Evolutionary conservation across 2,888 invertebrate genomes (phyloP).

Genomic region (Phaonia tiefii): DNA sequence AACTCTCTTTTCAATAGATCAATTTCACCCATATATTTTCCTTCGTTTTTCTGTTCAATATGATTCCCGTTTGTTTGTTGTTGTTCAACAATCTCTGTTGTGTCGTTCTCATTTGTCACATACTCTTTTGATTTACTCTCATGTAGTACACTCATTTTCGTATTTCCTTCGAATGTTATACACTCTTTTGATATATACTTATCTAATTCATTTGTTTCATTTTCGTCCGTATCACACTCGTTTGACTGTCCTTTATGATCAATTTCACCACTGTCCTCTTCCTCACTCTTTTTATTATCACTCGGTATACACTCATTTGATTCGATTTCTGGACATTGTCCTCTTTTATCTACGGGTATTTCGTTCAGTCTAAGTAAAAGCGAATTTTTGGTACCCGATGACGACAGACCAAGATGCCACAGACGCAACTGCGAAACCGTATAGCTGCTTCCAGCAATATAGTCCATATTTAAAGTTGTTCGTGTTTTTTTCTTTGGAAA

Average conservation of each 20-base stretch:
- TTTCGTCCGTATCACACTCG: too few relatives aligned
- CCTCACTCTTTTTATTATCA: too few relatives aligned
- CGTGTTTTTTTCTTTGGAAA: too few relatives aligned
- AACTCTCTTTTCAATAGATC: not conserved
- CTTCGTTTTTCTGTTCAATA: not conserved
- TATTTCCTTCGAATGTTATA: too few relatives aligned
- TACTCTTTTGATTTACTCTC: too few relatives aligned
- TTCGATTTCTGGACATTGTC: slow-evolving; percentile 3
- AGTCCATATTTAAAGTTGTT: too few relatives aligned
- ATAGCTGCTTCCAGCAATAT: not conserved
- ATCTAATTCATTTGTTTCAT: not conserved
- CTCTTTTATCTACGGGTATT: not conserved
- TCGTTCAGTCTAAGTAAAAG: slow-evolving; percentile 14
- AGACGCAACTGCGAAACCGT: slow-evolving; percentile 16
- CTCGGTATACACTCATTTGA: too few relatives aligned
- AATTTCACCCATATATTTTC: not conserved
- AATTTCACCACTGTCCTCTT: too few relatives aligned
- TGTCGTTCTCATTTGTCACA: too few relatives aligned
- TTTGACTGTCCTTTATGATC: not conserved
- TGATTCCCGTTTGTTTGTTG: not conserved
- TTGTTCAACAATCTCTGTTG: not conserved
- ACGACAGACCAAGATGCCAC: slow-evolving; percentile 23
- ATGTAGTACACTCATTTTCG: too few relatives aligned
- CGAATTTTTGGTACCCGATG: slow-evolving; percentile 27
- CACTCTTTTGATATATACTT: too few relatives aligned